A percentile compares a stretch with the other conserved stretches of the same genome.
These are phyloP conservation scores for Unio delphinus DNA, from an alignment of 2,888 invertebrate genomes.

Conservation along the genomic window DNA sequence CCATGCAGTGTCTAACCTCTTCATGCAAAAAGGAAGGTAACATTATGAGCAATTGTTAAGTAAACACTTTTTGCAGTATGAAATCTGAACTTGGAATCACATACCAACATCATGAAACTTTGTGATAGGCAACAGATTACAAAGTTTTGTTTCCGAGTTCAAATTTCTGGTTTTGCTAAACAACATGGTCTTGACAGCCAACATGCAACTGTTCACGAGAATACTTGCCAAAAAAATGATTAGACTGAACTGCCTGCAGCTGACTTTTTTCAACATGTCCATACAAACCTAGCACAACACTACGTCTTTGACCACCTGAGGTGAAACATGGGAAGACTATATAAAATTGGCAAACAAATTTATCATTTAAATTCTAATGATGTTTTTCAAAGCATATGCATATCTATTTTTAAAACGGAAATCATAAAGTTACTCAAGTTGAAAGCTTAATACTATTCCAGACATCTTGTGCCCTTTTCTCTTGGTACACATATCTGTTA, in stretches of 20 bases:
- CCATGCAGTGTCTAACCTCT: too few relatives aligned
- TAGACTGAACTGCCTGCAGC: neutral
- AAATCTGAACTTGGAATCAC: too few relatives aligned
- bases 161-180: neutral
- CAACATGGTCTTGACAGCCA: neutral
- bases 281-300: constrained; percentile 37
- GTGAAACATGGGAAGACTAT: constrained; percentile 12
- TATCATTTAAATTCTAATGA: neutral
- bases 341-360: constrained; percentile 2
- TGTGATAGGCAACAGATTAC: too few relatives aligned
- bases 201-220: neutral
- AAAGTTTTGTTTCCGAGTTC: neutral
- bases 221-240: constrained; percentile 18
- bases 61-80: too few relatives aligned
- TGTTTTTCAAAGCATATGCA: neutral
- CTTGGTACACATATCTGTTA: too few relatives aligned
- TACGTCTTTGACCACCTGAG: constrained; percentile 33
- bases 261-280: constrained; percentile 29
- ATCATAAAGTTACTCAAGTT: neutral
- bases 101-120: too few relatives aligned
- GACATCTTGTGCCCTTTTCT: too few relatives aligned
- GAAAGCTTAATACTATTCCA: neutral
- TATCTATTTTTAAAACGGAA: neutral
- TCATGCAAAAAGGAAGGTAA: too few relatives aligned
- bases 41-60: too few relatives aligned